Base-by-base conservation (phyloP, 2,888 invertebrate genomes). In the Torymus tubicola region DNA sequence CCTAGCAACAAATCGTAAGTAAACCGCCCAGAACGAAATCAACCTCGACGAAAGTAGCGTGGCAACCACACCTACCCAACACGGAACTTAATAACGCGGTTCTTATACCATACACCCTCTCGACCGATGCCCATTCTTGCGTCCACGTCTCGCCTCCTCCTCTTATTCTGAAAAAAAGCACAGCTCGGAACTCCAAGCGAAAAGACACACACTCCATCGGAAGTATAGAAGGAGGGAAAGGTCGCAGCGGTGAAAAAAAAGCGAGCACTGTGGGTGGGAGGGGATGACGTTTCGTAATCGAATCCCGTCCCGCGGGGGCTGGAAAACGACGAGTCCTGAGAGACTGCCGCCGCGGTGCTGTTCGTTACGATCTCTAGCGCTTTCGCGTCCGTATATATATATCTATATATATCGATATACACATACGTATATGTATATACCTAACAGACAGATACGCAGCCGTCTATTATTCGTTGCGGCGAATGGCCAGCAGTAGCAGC, bases 391-490 rank as follows among this genome's bases (percentile, higher is more conserved):
- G 3, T 58, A n/a, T 50, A 50, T 52, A 12, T 24, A 11, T 68
- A 61, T 78, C 64, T 52, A 58, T 21, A 21, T 21, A 21, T 21
- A 21, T 21, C 21, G 21, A 21, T 2, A 21, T 14, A 53, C 13
- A 52, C n/a, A 5, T 3, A 31, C 31, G 5, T 31, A 24, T 18
- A 18, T 73, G 31, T 1, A 14, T 21, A 21, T 21, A 31, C 13
- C 8, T 24, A 31, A 3, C 8, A 24, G 14, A 53, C 52, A 53
- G 13, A 53, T 3, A 2, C 42, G 13, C 8, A 64, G 24, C 69
- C 57, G 64, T 78, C 72, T 87, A 89, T 89, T 90, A 88, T 89
- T 87, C 86, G 87, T 86, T 87, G 87, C 87, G 87, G 87, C 86
- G 87, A 86, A 87, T 87, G 86, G 16, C 24, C 81, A 69, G 78